Conservation (phyloP, 2,888 invertebrate genomes). For the Perizoma flavofasciatum region DNA sequence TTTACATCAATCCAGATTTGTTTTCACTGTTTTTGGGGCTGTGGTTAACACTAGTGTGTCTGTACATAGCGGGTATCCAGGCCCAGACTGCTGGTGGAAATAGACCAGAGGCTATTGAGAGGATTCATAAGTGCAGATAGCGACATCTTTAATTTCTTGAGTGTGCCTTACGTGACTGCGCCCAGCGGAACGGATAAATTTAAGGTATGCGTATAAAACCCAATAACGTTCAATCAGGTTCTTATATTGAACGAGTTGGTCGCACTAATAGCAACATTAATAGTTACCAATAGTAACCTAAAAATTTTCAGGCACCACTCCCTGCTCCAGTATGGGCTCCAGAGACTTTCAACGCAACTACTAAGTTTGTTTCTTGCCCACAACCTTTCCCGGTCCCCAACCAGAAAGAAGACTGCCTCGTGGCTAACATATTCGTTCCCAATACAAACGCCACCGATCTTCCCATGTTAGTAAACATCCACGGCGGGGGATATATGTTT, state of each 20-base stretch:
- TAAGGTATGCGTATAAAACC: conserved; percentile 9
- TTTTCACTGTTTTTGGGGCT: neutral
- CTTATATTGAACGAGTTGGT: too few relatives aligned
- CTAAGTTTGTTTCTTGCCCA: conserved; percentile 15
- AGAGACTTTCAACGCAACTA: conserved; percentile 15
- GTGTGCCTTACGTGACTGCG: conserved; percentile 20
- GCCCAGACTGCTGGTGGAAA: conserved; percentile 6
- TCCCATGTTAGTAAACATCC: too few relatives aligned
- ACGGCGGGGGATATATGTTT: conserved; percentile 34
- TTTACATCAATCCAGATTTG: too few relatives aligned
- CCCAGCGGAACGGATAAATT: conserved; percentile 16
- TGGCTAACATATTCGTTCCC: too few relatives aligned
- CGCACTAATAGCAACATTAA: too few relatives aligned
- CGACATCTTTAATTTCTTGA: conserved; percentile 14
- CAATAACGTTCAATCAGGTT: too few relatives aligned
- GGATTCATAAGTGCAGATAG: conserved; percentile 8
- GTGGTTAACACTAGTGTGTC: neutral
- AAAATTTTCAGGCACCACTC: conserved; percentile 26
- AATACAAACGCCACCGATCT: too few relatives aligned
- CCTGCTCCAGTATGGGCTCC: conserved; percentile 22
- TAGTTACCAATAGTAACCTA: too few relatives aligned
- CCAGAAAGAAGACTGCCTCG: conserved; percentile 27
- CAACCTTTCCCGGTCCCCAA: conserved; percentile 13
- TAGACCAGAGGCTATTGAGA: conserved; percentile 11
- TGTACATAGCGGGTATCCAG: neutral